Base-by-base conservation (phyloP, 2,797 vertebrate genomes). In the Lepilemur septentrionalis region DNA sequence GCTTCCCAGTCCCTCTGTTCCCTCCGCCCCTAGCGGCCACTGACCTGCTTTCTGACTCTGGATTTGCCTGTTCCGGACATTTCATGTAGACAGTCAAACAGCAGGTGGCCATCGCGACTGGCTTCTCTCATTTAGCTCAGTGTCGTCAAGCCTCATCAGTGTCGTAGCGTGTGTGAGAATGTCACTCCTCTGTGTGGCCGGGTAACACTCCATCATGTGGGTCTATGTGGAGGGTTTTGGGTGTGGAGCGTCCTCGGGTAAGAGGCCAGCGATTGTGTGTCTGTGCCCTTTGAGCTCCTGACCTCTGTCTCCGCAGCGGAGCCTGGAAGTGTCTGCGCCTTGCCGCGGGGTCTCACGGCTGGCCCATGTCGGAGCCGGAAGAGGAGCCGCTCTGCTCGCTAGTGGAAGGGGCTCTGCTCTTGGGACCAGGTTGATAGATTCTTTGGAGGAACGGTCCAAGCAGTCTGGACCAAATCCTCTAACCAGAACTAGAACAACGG, bases 11-110 rank as follows among this genome's bases (percentile, higher is more conserved):
- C 4, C 23, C 50, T 38, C 4, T 14, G 4, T 4, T 2, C 28
- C 48, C 38, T 22, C 13, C 14, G 15, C 35, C 61, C 55, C 7
- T 7, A 13, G 38, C 28, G 22, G 8, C 43, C 15, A 3, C 55
- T 38, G 0, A 5, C 12, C n/a, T 28, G 1, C 46, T 78, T 59
- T 6, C 76, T 65, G 14, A 32, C 25, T 63, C 38, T n/a, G 1
- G 38, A 2, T 38, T 22, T 46, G n/a, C 59, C 57, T 50, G 0
- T 32, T 75, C 43, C 30, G 59, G 78, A 46, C 3, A 4, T 63
- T 35, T 32, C 59, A 0, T 20, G 1, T 12, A 2, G 12, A 25
- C 14, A 63, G 15, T 15, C 28, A 0, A 22, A 11, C 18, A 32
- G 12, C 14, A 8, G 23, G n/a, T 28, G 46, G 18, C 46, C 43